Evolutionary conservation across 1,140 invertebrate genomes (phyloP), one percentile per base, ranked within the genome.

Genomic region (Diuraphis noxia): DNA sequence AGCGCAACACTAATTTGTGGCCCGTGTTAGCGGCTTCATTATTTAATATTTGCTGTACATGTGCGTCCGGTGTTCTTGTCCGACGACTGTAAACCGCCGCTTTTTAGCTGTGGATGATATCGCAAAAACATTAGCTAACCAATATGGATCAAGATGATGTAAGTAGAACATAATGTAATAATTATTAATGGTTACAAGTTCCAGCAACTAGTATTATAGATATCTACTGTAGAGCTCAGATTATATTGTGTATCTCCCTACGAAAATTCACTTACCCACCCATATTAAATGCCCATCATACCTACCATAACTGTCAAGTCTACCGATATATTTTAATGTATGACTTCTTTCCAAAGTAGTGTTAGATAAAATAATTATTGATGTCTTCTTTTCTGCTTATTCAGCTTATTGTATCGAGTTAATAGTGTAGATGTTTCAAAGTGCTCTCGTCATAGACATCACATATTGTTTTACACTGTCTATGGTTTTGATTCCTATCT

Each of bases 141-240:
- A 38, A 81, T 10, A 91, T 92, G 91, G 91, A 92, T 92, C 91
- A 92, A 92, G 91, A 92, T n/a, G 91, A 92, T 63, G 91, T 92
- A 63, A 92, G 91, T 92, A 91, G 34, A 23, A 43, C 17, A 36
- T 34, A 25, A 34, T 82, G n/a, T n/a, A n/a, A 13, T 63, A 63
- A n/a, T 63, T 63, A 5, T 63, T 63, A 2, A 56, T 13, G 10
- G 17, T 17, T 10, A n/a, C 13, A 17, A n/a, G 4, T 63, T 63
- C 56, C 30, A 17, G 10, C 56, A 63, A 9, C 30, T 63, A 63
- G 30, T 63, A n/a, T 4, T 63, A 6, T 49, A 49, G 2, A 1
- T 13, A 13, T 19, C 46, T 46, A 46, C 43, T 1, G 0, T 63
- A n/a, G 30, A n/a, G 30, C 52, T 56, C 17, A 40, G 3, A 25